phyloP scores from a whole-genome alignment of 2,888 invertebrate species.

The Lordiphosa andalusiaca region DNA sequence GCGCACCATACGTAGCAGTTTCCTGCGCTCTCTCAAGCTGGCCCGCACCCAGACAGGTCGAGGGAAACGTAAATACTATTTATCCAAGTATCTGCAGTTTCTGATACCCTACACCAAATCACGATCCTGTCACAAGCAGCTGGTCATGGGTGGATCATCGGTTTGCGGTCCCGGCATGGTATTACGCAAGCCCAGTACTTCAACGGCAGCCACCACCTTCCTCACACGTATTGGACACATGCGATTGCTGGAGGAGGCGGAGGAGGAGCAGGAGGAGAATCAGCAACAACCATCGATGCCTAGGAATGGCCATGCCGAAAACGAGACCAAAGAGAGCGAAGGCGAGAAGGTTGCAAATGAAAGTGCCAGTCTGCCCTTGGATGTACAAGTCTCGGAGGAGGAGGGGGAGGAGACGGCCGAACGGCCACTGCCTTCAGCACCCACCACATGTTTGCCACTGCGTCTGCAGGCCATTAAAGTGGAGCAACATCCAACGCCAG shows the following conservation, averaged over 20 bases:
- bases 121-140: slow-evolving; percentile 54
- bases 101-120: slow-evolving; percentile 77
- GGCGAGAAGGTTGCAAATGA: slow-evolving; percentile 8
- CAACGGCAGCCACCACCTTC: slow-evolving; percentile 22
- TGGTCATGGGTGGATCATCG: neutral
- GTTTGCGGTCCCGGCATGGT: slow-evolving; percentile 47
- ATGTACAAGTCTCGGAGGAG: slow-evolving; percentile 61
- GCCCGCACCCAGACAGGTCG: slow-evolving; percentile 75
- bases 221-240: slow-evolving; percentile 65
- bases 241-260: slow-evolving; percentile 38
- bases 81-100: slow-evolving; percentile 76
- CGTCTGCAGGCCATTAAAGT: slow-evolving; percentile 62
- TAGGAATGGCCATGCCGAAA: slow-evolving; percentile 16
- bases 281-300: slow-evolving; percentile 29
- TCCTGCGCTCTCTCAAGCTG: slow-evolving; percentile 72
- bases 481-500: slow-evolving; percentile 38
- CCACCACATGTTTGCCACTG: slow-evolving; percentile 32
- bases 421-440: neutral
- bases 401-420: slow-evolving; percentile 38
- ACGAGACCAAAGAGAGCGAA: slow-evolving; percentile 65
- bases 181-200: slow-evolving; percentile 60
- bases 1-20: slow-evolving; percentile 77
- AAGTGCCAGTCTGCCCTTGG: slow-evolving; percentile 27
- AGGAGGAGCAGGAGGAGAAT: slow-evolving; percentile 18
- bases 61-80: slow-evolving; percentile 77